Conservation (phyloP, 2,888 invertebrate species). For the Noctua janthina region DNA sequence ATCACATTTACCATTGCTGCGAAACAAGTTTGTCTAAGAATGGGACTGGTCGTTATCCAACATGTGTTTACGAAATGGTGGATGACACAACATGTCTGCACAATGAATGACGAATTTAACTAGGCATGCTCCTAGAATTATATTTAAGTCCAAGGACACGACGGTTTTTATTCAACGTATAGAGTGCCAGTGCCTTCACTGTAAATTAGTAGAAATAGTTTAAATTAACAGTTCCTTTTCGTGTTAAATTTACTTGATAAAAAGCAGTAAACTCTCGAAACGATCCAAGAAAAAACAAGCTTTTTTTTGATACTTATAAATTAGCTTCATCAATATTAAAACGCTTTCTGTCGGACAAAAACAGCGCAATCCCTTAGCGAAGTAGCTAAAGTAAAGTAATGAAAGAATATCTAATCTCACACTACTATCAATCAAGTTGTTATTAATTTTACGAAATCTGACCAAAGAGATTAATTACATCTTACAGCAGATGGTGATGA, state of each 20-base stretch:
- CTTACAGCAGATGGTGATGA: conserved; percentile 22
- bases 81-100: background rate
- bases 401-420: background rate
- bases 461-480: conserved; percentile 26
- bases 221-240: background rate
- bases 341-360: background rate
- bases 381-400: background rate
- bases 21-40: background rate
- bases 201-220: background rate
- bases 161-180: background rate
- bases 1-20: too few relatives aligned
- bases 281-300: background rate
- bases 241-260: background rate
- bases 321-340: background rate
- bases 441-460: conserved; percentile 30
- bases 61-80: too few relatives aligned
- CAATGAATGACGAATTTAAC: background rate
- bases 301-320: background rate
- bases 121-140: too few relatives aligned
- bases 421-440: conserved; percentile 30
- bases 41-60: too few relatives aligned
- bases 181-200: background rate
- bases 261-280: background rate
- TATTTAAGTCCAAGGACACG: background rate
- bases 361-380: background rate